Conservation (phyloP, 2,113 vertebrate species). For the Saccopteryx leptura region DNA sequence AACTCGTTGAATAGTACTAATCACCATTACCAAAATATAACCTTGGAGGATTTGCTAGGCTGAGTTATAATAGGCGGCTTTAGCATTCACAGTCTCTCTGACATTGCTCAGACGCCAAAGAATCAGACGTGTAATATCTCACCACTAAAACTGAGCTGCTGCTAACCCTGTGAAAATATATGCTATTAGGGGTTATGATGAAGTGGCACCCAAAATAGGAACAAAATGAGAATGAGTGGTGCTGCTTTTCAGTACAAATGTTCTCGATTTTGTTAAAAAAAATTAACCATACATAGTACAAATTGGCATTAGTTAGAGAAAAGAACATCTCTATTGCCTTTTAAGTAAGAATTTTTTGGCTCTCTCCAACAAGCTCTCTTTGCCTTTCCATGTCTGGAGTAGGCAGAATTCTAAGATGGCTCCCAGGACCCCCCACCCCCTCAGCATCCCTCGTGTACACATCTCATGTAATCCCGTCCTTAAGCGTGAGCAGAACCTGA, state of each 20-base stretch:
- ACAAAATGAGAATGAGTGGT: slow-evolving; percentile 1
- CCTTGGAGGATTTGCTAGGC: slow-evolving; percentile 68
- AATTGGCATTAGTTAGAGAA: neutral
- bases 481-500: neutral
- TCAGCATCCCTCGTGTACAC: accelerated
- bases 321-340: neutral
- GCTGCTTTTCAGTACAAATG: neutral
- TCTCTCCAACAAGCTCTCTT: neutral
- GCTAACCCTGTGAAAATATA: neutral
- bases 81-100: slow-evolving; percentile 49
- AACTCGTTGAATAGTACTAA: slow-evolving; percentile 68
- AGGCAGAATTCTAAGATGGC: neutral
- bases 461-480: accelerated
- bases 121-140: neutral
- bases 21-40: slow-evolving; percentile 69
- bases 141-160: neutral
- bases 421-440: neutral
- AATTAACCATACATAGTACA: neutral
- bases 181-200: neutral
- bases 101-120: neutral
- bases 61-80: slow-evolving; percentile 67
- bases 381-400: neutral
- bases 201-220: neutral
- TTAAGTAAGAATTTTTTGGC: neutral
- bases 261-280: neutral